Evolutionary conservation across 2,113 vertebrate genomes (phyloP).

Genomic region (Agelaius phoeniceus): DNA sequence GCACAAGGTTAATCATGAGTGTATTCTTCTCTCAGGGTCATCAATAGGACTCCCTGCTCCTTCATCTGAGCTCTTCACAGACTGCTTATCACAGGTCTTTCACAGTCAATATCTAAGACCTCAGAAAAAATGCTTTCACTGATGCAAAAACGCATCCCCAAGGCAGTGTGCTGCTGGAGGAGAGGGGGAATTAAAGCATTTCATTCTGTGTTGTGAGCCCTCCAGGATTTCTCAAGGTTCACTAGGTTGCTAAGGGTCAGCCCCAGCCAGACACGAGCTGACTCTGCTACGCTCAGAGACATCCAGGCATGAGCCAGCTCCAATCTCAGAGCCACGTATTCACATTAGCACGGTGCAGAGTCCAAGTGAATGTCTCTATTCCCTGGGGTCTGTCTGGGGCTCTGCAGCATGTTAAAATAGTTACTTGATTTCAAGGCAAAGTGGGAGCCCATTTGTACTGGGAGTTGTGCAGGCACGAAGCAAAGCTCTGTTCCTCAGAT

Average conservation of each 20-base stretch:
- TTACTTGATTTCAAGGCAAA: slow-evolving; percentile 28
- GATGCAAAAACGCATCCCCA: background rate
- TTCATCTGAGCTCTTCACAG: background rate
- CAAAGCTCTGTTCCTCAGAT: background rate
- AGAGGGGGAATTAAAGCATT: slow-evolving; percentile 37
- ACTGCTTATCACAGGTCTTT: background rate
- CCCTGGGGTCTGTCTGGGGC: background rate
- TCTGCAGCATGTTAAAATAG: background rate
- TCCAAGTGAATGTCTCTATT: slow-evolving; percentile 33
- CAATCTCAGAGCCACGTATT: slow-evolving; percentile 40
- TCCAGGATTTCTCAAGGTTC: slow-evolving; percentile 66
- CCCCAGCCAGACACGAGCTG: slow-evolving; percentile 57
- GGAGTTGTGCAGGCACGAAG: background rate
- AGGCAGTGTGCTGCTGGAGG: background rate
- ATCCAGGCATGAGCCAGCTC: slow-evolving; percentile 48
- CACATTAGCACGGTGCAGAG: slow-evolving; percentile 28
- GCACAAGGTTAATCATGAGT: background rate
- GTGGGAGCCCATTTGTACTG: background rate
- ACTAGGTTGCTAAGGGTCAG: slow-evolving; percentile 58
- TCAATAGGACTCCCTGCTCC: background rate
- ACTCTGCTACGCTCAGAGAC: slow-evolving; percentile 33
- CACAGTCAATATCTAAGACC: background rate
- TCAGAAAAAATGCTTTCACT: background rate
- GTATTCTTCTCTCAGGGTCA: background rate
- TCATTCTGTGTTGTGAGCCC: slow-evolving; percentile 1